Evolutionary conservation across 2,113 vertebrate genomes (phyloP), one percentile per base, ranked within the genome.

Genomic region (Trogon melanurus): DNA sequence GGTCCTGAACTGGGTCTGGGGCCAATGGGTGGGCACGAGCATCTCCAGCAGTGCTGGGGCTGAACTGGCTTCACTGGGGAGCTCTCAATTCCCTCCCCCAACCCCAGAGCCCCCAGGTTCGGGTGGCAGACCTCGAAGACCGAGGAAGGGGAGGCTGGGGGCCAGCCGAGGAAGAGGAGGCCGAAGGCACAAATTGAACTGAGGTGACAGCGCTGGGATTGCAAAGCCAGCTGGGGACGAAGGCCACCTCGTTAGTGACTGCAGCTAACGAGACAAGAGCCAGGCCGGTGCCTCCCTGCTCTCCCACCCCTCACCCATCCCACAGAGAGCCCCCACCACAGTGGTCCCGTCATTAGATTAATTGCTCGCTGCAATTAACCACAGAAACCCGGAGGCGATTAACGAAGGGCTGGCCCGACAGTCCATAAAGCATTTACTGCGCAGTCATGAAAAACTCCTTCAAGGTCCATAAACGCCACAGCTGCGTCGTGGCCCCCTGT

Each of bases 401-500:
- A 50, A 61, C 60, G 64, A 44, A 32, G 89, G 2, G 5, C 86
- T 38, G 23, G 50, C 79, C 83, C 6, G 2, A 1, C 45, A 21
- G 80, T 65, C 76, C 89, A 8, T 70, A n/a, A 67, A 79, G 84
- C 38, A 11, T 80, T 70, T 22, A 25, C 56, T 26, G 76, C 25
- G 1, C 50, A 14, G 51, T 3, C 53, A 26, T 16, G 29, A 75
- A 81, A 16, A 13, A 38, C 76, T 86, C 3, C 2, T 26, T 14
- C 2, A 4, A 16, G 87, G 88, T 41, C 75, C 91, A 18, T 3
- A 21, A 73, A 21, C 34, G 5, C 7, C 1, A 1, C 10, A 20
- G 32, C 30, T 41, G 47, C 3, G 4, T n/a, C 0, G 0, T 6
- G 36, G 44, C 67, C 66, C 64, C 0, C 0, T 10, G 23, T 29